Evolutionary conservation across 2,113 vertebrate species (phyloP).

Genomic region (Mesitornis unicolor): DNA sequence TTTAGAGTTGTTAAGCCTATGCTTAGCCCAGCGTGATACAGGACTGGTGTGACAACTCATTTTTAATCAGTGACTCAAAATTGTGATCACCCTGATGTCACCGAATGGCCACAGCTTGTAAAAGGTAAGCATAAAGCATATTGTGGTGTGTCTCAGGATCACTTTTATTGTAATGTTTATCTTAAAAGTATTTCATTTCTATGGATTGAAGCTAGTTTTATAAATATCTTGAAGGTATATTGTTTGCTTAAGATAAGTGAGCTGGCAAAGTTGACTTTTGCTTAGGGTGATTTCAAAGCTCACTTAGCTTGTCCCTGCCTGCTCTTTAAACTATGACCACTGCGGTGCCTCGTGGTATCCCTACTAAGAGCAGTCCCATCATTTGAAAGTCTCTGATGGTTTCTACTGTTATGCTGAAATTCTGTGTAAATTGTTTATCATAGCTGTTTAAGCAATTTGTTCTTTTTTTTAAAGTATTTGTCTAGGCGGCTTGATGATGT

Average conservation of each 20-base stretch:
- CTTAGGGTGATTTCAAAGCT: not conserved
- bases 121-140: conserved; percentile 73
- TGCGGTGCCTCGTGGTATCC: not conserved
- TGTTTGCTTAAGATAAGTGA: conserved; percentile 30
- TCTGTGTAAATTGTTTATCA: not conserved
- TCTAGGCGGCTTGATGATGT: not conserved
- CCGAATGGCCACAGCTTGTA: conserved; percentile 86
- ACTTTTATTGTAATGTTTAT: not conserved
- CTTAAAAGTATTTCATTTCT: not conserved
- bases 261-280: not conserved
- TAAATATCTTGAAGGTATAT: not conserved
- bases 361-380: not conserved
- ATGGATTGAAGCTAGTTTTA: not conserved
- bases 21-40: conserved; percentile 72
- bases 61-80: conserved; percentile 81
- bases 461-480: not conserved
- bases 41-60: conserved; percentile 69
- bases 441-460: not conserved
- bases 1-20: conserved; percentile 76
- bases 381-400: not conserved
- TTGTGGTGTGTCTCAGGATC: not conserved
- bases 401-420: not conserved
- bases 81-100: conserved; percentile 83
- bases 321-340: not conserved
- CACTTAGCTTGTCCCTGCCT: not conserved